phyloP scores from a whole-genome alignment of 2,113 vertebrate genomes.

The Syngnathus scovelli region DNA sequence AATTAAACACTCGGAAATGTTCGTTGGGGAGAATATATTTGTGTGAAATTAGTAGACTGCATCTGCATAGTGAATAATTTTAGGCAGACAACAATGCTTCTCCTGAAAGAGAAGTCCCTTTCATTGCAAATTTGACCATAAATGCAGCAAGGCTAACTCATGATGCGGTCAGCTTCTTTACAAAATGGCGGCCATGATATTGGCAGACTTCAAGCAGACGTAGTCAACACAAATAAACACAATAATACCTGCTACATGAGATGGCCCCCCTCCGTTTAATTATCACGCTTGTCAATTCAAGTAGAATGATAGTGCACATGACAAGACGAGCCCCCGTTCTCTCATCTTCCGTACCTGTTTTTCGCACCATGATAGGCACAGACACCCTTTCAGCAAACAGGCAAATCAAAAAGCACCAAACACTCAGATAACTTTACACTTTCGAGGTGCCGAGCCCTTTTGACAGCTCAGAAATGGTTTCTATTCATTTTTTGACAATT shows the following conservation, averaged over 20 bases:
- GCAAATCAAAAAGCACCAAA: slow-evolving; percentile 56
- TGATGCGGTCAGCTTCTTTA: slow-evolving; percentile 32
- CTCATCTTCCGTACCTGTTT: slow-evolving; percentile 45
- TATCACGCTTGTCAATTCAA: slow-evolving; percentile 69
- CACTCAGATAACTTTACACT: slow-evolving; percentile 58
- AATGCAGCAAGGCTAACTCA: slow-evolving; percentile 35
- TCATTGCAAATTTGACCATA: slow-evolving; percentile 5
- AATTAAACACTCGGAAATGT: background rate
- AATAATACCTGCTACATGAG: slow-evolving; percentile 51
- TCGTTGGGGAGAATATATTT: background rate
- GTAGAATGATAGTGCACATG: slow-evolving; percentile 61
- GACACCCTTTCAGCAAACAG: slow-evolving; percentile 63
- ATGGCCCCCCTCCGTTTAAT: slow-evolving; percentile 68
- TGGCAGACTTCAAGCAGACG: slow-evolving; percentile 48
- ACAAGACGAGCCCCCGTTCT: slow-evolving; percentile 58
- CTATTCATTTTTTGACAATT: slow-evolving; percentile 61
- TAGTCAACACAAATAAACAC: slow-evolving; percentile 61
- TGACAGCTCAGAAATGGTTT: slow-evolving; percentile 64
- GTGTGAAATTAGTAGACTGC: background rate
- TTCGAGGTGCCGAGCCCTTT: slow-evolving; percentile 47
- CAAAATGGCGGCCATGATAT: slow-evolving; percentile 43
- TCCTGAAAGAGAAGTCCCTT: background rate
- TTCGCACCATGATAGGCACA: slow-evolving; percentile 57
- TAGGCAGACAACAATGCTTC: background rate
- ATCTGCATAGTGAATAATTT: slow-evolving; percentile 26